Percentiles rank a stretch among this genome's conserved stretches.
These are phyloP conservation scores for Penaeus japonicus DNA, from an alignment of 1,140 invertebrate genomes.

Conservation along the genomic window DNA sequence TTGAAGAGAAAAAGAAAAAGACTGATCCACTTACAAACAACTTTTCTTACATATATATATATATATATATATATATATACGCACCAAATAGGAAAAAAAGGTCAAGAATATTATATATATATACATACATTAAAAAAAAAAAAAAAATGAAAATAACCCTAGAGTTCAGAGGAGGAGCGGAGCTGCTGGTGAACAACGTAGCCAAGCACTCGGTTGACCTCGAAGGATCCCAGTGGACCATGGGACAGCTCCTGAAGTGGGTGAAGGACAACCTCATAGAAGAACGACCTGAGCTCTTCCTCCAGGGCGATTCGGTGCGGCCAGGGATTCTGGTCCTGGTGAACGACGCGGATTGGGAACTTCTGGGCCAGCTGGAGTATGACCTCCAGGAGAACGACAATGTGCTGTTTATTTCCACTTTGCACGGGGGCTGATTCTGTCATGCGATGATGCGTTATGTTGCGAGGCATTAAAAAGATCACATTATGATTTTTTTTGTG, in stretches of 20 bases:
- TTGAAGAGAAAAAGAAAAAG: too few species aligned
- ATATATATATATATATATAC: too few species aligned
- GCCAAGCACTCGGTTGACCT: conserved; percentile 77
- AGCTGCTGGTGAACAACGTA: conserved; percentile 83
- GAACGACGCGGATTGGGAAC: conserved; percentile 93
- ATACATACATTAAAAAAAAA: too few species aligned
- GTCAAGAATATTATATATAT: too few species aligned
- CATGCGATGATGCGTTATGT: too few species aligned
- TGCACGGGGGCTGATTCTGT: conserved; percentile 73
- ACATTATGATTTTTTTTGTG: too few species aligned
- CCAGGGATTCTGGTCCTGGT: conserved; percentile 92
- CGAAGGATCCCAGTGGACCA: conserved; percentile 70
- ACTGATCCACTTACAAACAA: too few species aligned
- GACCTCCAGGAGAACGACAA: conserved; percentile 70
- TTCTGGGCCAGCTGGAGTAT: conserved; percentile 75
- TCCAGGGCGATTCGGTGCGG: conserved; percentile 84
- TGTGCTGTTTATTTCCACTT: conserved; percentile 76
- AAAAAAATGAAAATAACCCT: conserved; percentile 48
- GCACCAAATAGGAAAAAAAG: too few species aligned
- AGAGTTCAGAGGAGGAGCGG: conserved; percentile 81
- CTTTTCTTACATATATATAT: too few species aligned
- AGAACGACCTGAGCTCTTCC: conserved; percentile 88
- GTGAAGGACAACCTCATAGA: conserved; percentile 84
- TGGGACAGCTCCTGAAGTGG: conserved; percentile 79
- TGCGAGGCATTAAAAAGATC: too few species aligned